These are phyloP conservation scores for Pseudois nayaur DNA, from an alignment of 2,113 vertebrate genomes.

Conservation along the genomic window DNA sequence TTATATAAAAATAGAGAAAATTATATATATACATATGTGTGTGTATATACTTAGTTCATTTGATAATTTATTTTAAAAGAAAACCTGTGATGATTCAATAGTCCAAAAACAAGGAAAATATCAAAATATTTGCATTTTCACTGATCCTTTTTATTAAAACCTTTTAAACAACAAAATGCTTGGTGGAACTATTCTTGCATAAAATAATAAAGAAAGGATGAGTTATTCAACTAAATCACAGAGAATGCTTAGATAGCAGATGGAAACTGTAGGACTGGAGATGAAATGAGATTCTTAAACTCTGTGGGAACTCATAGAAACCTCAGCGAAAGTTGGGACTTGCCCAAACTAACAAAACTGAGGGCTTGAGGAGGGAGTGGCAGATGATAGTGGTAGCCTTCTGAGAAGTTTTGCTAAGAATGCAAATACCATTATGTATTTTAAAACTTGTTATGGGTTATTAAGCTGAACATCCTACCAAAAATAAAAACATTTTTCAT, in stretches of 20 bases:
- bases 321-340: background rate
- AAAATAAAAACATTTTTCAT: background rate
- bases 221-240: background rate
- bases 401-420: background rate
- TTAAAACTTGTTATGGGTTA: background rate
- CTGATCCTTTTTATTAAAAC: background rate
- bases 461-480: background rate
- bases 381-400: background rate
- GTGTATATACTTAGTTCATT: background rate
- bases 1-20: background rate
- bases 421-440: background rate
- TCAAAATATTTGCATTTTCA: background rate
- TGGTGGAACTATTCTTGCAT: background rate
- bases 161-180: background rate
- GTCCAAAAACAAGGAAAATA: background rate
- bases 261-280: background rate
- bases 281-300: background rate
- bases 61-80: background rate
- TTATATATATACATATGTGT: background rate
- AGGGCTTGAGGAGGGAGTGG: background rate
- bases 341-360: background rate
- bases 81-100: background rate
- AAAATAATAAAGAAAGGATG: background rate
- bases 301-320: background rate
- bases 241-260: background rate